Evolutionary conservation across 2,113 vertebrate species (phyloP).

Genomic region (Equus quagga): DNA sequence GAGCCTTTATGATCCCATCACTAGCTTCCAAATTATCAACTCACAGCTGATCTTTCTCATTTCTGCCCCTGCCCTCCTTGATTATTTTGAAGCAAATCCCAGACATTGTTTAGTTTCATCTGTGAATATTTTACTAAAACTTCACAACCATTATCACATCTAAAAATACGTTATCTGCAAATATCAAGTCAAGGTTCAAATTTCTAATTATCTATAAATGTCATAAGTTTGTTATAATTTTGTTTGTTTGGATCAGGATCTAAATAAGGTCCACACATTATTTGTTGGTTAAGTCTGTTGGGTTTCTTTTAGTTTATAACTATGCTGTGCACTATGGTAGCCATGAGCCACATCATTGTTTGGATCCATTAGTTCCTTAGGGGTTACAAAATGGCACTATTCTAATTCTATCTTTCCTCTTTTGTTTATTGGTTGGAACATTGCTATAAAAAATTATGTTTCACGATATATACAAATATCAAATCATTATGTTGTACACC

Average conservation of each 20-base stretch:
- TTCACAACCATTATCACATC: background rate
- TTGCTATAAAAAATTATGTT: background rate
- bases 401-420: background rate
- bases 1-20: background rate
- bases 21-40: background rate
- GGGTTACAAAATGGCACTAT: background rate
- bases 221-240: background rate
- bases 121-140: constrained; percentile 3
- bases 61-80: background rate
- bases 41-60: background rate
- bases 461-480: background rate
- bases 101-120: background rate
- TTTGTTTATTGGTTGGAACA: background rate
- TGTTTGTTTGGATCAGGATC: background rate
- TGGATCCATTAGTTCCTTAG: background rate
- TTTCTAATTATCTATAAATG: background rate
- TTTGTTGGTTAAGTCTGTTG: background rate
- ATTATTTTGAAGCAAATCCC: constrained; percentile 23
- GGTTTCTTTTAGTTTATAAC: background rate
- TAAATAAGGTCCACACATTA: background rate
- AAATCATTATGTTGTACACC: background rate
- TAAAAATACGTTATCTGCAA: background rate
- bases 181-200: background rate
- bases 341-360: background rate
- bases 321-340: background rate